Percentiles rank a stretch among this genome's conserved stretches.
These are phyloP conservation scores for Brassicogethes aeneus DNA, from an alignment of 2,888 invertebrate species.

Conservation along the genomic window DNA sequence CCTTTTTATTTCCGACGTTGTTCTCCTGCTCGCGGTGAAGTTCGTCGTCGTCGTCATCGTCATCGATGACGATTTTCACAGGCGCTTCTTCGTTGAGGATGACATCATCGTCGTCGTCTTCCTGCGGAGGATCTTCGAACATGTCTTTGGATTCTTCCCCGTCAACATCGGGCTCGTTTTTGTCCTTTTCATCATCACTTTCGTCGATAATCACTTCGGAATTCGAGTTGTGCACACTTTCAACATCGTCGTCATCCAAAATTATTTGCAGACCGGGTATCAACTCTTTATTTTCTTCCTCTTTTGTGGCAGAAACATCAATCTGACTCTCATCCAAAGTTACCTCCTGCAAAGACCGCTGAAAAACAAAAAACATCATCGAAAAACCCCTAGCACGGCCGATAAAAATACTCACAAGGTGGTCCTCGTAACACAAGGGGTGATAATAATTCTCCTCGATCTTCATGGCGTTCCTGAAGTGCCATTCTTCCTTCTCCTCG, in stretches of 20 bases:
- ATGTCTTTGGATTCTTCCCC: conserved; percentile 21
- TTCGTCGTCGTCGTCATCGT: conserved; percentile 47
- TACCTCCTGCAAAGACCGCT: conserved; percentile 27
- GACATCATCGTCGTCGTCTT: conserved; percentile 54
- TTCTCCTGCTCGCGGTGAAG: conserved; percentile 26
- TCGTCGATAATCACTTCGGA: conserved; percentile 28
- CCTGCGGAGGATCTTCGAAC: conserved; percentile 9
- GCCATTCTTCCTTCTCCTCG: conserved; percentile 97
- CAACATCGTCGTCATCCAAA: conserved; percentile 36
- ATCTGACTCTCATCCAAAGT: conserved; percentile 28
- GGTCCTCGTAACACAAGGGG: conserved; percentile 83
- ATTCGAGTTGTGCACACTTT: conserved; percentile 31
- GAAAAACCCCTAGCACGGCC: neutral
- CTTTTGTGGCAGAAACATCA: conserved; percentile 18
- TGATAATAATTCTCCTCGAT: conserved; percentile 75
- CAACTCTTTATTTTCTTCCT: conserved; percentile 25
- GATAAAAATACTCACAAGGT: conserved; percentile 48
- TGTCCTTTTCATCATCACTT: conserved; percentile 24
- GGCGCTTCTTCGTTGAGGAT: conserved; percentile 60
- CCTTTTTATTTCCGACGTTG: conserved; percentile 16
- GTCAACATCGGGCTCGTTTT: conserved; percentile 11
- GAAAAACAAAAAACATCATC: conserved; percentile 15
- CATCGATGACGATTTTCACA: conserved; percentile 55
- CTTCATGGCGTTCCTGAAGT: conserved; percentile 72
- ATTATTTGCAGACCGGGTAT: conserved; percentile 43